Base-by-base conservation (phyloP, 2,797 vertebrate genomes). In the Pangasius djambal region DNA sequence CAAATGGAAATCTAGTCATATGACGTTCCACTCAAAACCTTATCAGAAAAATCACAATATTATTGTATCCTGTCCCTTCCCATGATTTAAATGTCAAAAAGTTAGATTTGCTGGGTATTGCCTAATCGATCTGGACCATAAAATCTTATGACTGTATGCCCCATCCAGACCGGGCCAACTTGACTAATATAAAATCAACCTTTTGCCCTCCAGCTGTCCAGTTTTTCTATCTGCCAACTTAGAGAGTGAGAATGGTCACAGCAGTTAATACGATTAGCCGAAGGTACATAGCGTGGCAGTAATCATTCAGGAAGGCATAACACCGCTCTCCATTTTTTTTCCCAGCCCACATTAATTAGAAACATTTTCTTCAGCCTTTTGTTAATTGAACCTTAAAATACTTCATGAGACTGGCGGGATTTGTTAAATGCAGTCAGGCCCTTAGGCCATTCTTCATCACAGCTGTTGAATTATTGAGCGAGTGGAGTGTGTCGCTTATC, bases 381-480 rank as follows among this genome's bases (percentile, higher is more conserved):
- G 86, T 89, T 90, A 88, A 90, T 86, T 88, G 86, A 82, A 22
- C 44, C 52, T 50, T 89, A 75, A 91, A 90, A 91, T 91, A 88
- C 88, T 91, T 91, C 16, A 87, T 88, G 84, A 86, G 74, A 90
- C 85, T 86, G 59, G 52, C 84, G 87, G 89, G 85, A 88, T 92
- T 90, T 87, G 86, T 86, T 90, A 90, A 89, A 89, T 83, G 86
- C 83, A 89, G 86, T 72, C 88, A 44, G 65, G 59, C 90, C 86
- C 57, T 50, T 70, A 79, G 89, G 63, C 86, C 28, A 52, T 87
- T 88, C 87, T 70, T 86, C 88, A 87, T 67, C 77, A 88, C 67
- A 86, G 88, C 87, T 83, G 79, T 90, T 91, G 87, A 90, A 91
- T 90, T 88, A 91, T 88, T 87, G 67, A 91, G 55, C 6, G 48